Base-by-base conservation (phyloP, 2,888 invertebrate species). In the Erebia epiphron region DNA sequence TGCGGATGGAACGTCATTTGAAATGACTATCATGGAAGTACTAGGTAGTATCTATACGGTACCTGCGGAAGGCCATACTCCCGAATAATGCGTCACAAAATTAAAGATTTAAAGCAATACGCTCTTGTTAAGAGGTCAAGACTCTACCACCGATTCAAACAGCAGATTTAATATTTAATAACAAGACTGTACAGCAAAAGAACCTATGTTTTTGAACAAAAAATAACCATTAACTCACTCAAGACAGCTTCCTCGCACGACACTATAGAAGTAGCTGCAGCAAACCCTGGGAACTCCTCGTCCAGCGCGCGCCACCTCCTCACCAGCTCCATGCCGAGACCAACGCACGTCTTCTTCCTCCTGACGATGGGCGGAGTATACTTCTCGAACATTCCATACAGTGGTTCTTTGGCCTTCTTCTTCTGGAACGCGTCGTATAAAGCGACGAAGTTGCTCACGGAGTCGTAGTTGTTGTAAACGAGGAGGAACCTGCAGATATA, bases 391-490 rank as follows among this genome's bases (percentile, higher is more conserved):
- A 97, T 96, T 76, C 96, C 95, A 78, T 94, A 94, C 78, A 98
- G 90, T 76, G 94, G 94, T 41, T 79, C 78, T 66, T 94, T 92
- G 66, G 95, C 95, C 74, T 94, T 92, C 81, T 95, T 95, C 74
- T 94, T 92, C 81, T 95, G 95, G 88, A 94, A 96, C 73, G 94
- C 91, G 77, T 96, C 96, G 87, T 93, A 94, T 79, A 96, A 93
- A 77, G 94, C 91, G 80, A 97, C 91, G 89, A 98, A 97, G 90
- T 98, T 97, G 88, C 96, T 96, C 76, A 98, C 95, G 67, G 98
- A 98, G 92, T 98, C 97, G 89, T 98, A 98, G 90, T 97, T 96
- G 85, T 98, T 97, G 80, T 96, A 95, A 83, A 96, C 96, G 83
- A 98, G 94, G 84, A 98, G 95, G 70, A 95, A 95, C 66, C 56